phyloP scores from a whole-genome alignment of 2,113 vertebrate species.

The Gadus chalcogrammus region DNA sequence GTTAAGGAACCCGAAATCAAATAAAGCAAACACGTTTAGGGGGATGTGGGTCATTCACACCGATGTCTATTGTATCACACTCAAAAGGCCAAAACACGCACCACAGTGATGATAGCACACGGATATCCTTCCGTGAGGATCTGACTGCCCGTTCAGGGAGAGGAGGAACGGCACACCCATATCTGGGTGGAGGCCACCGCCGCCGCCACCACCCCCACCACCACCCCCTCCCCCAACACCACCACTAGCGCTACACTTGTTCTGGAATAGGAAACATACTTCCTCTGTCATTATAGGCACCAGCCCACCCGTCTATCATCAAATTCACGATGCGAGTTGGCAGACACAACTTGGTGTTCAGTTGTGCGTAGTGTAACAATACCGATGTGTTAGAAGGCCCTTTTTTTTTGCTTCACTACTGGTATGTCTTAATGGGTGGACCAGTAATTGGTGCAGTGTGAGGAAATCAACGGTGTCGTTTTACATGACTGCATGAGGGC shows the following conservation, averaged over 20 bases:
- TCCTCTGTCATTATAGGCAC: background rate
- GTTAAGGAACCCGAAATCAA: slow-evolving; percentile 48
- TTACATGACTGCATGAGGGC: slow-evolving; percentile 42
- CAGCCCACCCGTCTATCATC: background rate
- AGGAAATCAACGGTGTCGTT: slow-evolving; percentile 56
- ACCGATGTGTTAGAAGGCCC: background rate
- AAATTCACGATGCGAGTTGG: background rate
- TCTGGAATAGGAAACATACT: slow-evolving; percentile 40
- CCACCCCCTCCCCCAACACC: slow-evolving; percentile 8
- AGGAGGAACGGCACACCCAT: slow-evolving; percentile 67
- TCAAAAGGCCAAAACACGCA: slow-evolving; percentile 46
- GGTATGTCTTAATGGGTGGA: slow-evolving; percentile 11
- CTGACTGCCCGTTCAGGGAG: slow-evolving; percentile 50
- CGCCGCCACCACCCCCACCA: slow-evolving; percentile 9
- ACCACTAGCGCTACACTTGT: slow-evolving; percentile 64
- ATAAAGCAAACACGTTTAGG: slow-evolving; percentile 56
- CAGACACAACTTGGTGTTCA: no score
- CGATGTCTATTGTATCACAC: slow-evolving; percentile 38
- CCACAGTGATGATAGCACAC: slow-evolving; percentile 69
- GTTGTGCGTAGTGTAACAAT: background rate
- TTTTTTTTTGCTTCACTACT: background rate
- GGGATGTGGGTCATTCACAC: slow-evolving; percentile 36
- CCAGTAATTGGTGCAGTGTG: slow-evolving; percentile 43
- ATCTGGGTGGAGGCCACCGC: slow-evolving; percentile 50
- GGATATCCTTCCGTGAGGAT: slow-evolving; percentile 49